phyloP scores from a whole-genome alignment of 2,888 invertebrate species.

The Cosmia pyralina region DNA sequence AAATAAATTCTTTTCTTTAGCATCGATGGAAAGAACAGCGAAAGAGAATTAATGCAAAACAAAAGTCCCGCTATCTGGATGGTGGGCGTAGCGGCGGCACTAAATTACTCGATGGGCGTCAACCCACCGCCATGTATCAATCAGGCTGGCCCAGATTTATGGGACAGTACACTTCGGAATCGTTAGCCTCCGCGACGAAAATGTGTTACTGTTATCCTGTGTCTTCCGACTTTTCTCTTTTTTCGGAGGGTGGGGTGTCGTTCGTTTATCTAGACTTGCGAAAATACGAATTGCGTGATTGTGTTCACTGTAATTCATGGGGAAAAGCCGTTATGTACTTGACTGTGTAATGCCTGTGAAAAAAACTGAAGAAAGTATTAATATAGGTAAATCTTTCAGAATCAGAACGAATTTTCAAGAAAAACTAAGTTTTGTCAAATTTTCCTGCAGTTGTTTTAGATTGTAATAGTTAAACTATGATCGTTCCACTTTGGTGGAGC shows the following conservation, averaged over 20 bases:
- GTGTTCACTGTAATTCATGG: constrained; percentile 50
- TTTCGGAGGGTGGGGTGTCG: constrained; percentile 60
- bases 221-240: constrained; percentile 78
- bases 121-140: constrained; percentile 91
- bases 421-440: background rate
- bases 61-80: constrained; percentile 89
- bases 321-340: constrained; percentile 23
- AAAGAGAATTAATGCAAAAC: constrained; percentile 90
- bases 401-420: background rate
- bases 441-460: background rate
- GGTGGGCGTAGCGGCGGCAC: constrained; percentile 91
- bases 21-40: constrained; percentile 72
- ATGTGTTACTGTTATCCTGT: constrained; percentile 86
- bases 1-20: constrained; percentile 70
- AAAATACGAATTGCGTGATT: constrained; percentile 57
- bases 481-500: too few relatives aligned
- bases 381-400: background rate
- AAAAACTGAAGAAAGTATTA: background rate
- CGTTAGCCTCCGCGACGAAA: constrained; percentile 89
- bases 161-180: constrained; percentile 89
- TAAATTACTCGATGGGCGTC: constrained; percentile 92
- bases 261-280: constrained; percentile 57
- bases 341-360: background rate
- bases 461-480: background rate
- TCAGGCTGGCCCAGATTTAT: constrained; percentile 88